phyloP scores from a whole-genome alignment of 30 jellyfish, hydroid and myxozoan genomes.

The Aurelia sp. region DNA sequence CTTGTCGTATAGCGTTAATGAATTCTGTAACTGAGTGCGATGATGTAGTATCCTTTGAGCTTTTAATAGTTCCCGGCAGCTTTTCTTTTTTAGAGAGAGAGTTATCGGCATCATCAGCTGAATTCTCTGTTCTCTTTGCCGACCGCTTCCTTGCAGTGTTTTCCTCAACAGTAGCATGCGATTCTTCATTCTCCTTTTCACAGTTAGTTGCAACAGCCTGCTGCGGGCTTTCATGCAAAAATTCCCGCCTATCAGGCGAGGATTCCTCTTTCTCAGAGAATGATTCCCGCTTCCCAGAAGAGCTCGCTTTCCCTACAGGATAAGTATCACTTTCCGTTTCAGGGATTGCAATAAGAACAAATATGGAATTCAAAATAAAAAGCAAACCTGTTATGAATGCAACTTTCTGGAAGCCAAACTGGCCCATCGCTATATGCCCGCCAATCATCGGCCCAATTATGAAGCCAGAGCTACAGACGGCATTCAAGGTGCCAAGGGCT shows the following conservation, averaged over 20 bases:
- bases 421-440: conserved; percentile 77
- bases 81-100: neutral
- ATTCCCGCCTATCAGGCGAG: too few relatives aligned
- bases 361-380: conserved; percentile 69
- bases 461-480: conserved; percentile 89
- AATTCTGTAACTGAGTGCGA: conserved; percentile 26
- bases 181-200: too few relatives aligned
- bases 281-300: neutral
- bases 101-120: too few relatives aligned
- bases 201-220: too few relatives aligned
- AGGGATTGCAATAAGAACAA: conserved; percentile 40
- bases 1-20: conserved; percentile 44
- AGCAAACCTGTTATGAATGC: conserved; percentile 75
- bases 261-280: too few relatives aligned
- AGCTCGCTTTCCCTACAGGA: neutral
- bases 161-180: too few relatives aligned
- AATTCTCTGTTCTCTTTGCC: too few relatives aligned
- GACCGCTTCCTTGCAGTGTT: too few relatives aligned
- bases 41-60: neutral
- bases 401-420: conserved; percentile 80
- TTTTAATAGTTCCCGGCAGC: neutral
- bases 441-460: conserved; percentile 95
- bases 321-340: neutral
- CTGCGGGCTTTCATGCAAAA: too few relatives aligned
- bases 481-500: conserved; percentile 82